Conservation (phyloP, 2,113 vertebrate species). For the Corythornis madagascariensis region DNA sequence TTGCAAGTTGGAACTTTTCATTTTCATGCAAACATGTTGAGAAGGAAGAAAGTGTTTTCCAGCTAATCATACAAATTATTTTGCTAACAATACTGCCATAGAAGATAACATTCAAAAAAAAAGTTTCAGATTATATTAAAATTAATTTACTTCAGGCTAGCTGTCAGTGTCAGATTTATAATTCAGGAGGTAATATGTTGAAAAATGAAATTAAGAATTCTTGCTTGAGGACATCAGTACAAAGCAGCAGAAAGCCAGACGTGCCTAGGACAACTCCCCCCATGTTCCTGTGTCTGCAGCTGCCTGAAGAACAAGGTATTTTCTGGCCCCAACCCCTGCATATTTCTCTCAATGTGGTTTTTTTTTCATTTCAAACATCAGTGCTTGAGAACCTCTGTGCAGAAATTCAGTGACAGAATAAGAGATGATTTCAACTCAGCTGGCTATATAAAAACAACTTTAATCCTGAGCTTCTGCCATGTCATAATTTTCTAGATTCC, state of each 20-base stretch:
- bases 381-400: not conserved
- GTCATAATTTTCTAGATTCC: not conserved
- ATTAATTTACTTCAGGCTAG: not conserved
- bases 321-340: not conserved
- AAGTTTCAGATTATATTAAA: slow-evolving; percentile 12
- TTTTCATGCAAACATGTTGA: not conserved
- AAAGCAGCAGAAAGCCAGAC: not conserved
- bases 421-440: not conserved
- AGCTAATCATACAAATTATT: not conserved
- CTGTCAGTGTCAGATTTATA: not conserved
- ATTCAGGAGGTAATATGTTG: not conserved
- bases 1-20: not conserved
- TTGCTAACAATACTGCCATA: not conserved
- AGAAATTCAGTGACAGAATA: not conserved
- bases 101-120: not conserved
- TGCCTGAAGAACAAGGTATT: not conserved
- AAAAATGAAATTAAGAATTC: not conserved
- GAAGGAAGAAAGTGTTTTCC: not conserved
- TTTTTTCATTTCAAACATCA: not conserved
- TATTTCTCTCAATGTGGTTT: too few species aligned
- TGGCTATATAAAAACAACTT: not conserved
- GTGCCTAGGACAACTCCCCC: not conserved
- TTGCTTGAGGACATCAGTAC: not conserved
- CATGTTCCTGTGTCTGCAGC: not conserved
- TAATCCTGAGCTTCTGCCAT: not conserved